A percentile compares a stretch with the other conserved stretches of the same genome.
Evolutionary conservation across 2,888 invertebrate genomes (phyloP).

Genomic region (Ornithoptera alexandrae): DNA sequence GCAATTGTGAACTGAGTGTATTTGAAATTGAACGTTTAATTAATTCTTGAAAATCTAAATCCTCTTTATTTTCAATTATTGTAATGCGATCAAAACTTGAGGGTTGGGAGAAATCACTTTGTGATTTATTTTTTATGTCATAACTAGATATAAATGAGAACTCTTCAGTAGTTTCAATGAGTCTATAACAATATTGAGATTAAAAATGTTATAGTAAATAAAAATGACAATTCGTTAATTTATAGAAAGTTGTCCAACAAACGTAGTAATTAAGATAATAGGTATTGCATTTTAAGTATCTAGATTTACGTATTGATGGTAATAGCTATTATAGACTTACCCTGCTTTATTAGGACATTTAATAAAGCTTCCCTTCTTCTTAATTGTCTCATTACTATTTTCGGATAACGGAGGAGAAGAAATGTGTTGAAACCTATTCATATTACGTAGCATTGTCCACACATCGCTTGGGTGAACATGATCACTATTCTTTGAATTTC

Average conservation of each 20-base stretch:
- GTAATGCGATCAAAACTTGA: constrained; percentile 66
- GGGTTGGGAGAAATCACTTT: constrained; percentile 45
- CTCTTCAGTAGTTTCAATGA: constrained; percentile 63
- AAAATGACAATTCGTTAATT: too few relatives aligned
- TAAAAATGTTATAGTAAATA: background rate
- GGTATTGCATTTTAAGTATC: too few relatives aligned
- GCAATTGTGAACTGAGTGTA: constrained; percentile 14
- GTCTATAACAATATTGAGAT: constrained; percentile 45
- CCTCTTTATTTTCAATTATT: constrained; percentile 57
- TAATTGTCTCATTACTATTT: constrained; percentile 46
- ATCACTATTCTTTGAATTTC: constrained; percentile 34
- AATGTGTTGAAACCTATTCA: constrained; percentile 61
- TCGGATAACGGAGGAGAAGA: constrained; percentile 61
- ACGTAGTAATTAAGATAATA: too few relatives aligned
- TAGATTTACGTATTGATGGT: background rate
- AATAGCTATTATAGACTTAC: constrained; percentile 39
- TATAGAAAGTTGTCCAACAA: too few relatives aligned
- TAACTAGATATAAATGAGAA: constrained; percentile 61
- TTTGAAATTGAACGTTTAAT: constrained; percentile 3
- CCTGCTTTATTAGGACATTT: constrained; percentile 50
- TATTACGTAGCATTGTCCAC: constrained; percentile 64
- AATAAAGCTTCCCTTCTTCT: constrained; percentile 42
- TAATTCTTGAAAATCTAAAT: constrained; percentile 33
- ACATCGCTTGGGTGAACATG: constrained; percentile 52
- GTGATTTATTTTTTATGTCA: constrained; percentile 47